A percentile compares a stretch with the other conserved stretches of the same genome.
These are phyloP conservation scores for Microcebus lehilahytsara DNA, from an alignment of 2,113 vertebrate species.

Conservation along the genomic window DNA sequence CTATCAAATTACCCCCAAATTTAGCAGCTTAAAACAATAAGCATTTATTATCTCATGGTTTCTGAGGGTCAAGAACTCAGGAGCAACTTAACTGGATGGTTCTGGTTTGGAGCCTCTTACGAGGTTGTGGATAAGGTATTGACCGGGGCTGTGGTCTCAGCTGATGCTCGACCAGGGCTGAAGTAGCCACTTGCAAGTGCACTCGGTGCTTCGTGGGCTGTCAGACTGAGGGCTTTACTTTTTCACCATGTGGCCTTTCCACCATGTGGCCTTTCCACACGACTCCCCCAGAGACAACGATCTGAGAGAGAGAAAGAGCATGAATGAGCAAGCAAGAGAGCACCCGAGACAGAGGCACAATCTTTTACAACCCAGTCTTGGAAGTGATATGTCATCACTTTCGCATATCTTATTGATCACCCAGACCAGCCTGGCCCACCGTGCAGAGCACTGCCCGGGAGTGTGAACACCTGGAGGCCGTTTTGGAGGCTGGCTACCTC, in stretches of 20 bases:
- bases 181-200: neutral
- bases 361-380: neutral
- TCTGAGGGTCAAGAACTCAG: neutral
- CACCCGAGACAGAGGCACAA: neutral
- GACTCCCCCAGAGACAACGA: neutral
- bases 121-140: neutral
- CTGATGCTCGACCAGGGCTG: neutral
- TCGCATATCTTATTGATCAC: neutral
- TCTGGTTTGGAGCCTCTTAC: neutral
- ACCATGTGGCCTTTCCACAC: neutral
- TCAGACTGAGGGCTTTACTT: neutral
- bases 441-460: neutral
- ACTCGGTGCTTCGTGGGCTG: neutral
- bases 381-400: neutral
- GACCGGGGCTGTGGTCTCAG: neutral
- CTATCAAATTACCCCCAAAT: neutral
- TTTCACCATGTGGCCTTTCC: neutral
- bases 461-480: neutral
- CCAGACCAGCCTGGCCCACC: accelerated
- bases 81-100: too few species aligned
- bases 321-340: neutral
- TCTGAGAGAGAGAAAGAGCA: neutral
- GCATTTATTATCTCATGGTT: neutral
- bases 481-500: neutral
- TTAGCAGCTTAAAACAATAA: neutral